Conservation (phyloP, 2,888 invertebrate genomes). For the Trachelus troglodyta region DNA sequence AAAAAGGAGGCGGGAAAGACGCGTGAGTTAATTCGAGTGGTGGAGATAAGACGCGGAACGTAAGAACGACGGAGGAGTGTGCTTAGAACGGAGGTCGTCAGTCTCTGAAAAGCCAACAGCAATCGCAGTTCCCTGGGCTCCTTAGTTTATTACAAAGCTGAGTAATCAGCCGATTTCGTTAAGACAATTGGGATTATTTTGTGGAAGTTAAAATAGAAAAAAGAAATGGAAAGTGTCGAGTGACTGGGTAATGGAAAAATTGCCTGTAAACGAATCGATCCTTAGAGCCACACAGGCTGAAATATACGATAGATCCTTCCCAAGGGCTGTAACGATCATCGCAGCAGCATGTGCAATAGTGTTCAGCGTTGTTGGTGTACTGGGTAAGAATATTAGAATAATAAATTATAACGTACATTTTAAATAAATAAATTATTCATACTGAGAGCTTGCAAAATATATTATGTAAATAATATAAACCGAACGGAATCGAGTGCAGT, state of each 20-base stretch:
- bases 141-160: neutral
- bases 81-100: slow-evolving; percentile 27
- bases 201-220: neutral
- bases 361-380: slow-evolving; percentile 82
- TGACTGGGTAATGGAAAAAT: slow-evolving; percentile 16
- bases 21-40: slow-evolving; percentile 40
- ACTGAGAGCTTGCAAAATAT: neutral
- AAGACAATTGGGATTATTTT: neutral
- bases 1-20: slow-evolving; percentile 27
- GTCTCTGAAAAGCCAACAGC: slow-evolving; percentile 24
- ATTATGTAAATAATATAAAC: neutral
- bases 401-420: neutral
- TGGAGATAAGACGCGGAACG: slow-evolving; percentile 22
- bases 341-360: slow-evolving; percentile 84
- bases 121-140: neutral
- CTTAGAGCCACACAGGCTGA: slow-evolving; percentile 6
- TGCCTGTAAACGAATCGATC: neutral
- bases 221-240: slow-evolving; percentile 14
- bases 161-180: neutral
- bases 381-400: slow-evolving; percentile 71
- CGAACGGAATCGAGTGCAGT: neutral
- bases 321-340: slow-evolving; percentile 79
- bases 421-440: slow-evolving; percentile 2
- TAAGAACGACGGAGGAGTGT: slow-evolving; percentile 29
- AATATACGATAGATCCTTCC: slow-evolving; percentile 67